These are phyloP conservation scores for Oscarella lobularis DNA, from an alignment of 37 sponge, comb jelly and placozoan genomes.

Conservation along the genomic window DNA sequence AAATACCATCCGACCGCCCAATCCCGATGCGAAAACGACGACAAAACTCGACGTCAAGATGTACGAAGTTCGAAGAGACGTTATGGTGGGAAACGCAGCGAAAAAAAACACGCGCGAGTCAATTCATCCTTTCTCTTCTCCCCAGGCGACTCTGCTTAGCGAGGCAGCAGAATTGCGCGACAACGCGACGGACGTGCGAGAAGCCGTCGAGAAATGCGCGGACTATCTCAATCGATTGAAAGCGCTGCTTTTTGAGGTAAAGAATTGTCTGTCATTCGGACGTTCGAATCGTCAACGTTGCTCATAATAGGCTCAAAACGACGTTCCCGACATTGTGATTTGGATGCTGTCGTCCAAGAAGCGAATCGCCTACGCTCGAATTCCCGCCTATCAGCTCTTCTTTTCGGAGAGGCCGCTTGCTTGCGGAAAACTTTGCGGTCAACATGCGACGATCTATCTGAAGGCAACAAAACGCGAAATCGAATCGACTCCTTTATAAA, in stretches of 20 bases:
- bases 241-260: conserved; percentile 67
- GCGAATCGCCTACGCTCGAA: conserved; percentile 69
- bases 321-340: conserved; percentile 90
- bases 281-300: neutral
- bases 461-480: conserved; percentile 18
- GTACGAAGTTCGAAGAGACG: neutral
- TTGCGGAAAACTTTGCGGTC: conserved; percentile 75
- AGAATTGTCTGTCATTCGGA: neutral
- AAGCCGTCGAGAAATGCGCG: conserved; percentile 56
- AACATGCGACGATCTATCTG: conserved; percentile 59
- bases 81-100: conserved; percentile 7
- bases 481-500: neutral
- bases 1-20: neutral
- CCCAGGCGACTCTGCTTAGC: neutral
- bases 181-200: conserved; percentile 29
- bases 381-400: conserved; percentile 78
- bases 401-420: conserved; percentile 42
- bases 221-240: conserved; percentile 43
- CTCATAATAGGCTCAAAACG: conserved; percentile 73
- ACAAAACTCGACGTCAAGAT: conserved; percentile 12
- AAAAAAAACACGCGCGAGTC: conserved; percentile 1
- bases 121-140: conserved; percentile 5
- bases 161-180: conserved; percentile 13
- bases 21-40: neutral
- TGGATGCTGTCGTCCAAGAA: conserved; percentile 93